Evolutionary conservation across 37 sponge, comb jelly and placozoan genomes (phyloP), one percentile per base, ranked within the genome.

Genomic region (Tethya wilhelma): DNA sequence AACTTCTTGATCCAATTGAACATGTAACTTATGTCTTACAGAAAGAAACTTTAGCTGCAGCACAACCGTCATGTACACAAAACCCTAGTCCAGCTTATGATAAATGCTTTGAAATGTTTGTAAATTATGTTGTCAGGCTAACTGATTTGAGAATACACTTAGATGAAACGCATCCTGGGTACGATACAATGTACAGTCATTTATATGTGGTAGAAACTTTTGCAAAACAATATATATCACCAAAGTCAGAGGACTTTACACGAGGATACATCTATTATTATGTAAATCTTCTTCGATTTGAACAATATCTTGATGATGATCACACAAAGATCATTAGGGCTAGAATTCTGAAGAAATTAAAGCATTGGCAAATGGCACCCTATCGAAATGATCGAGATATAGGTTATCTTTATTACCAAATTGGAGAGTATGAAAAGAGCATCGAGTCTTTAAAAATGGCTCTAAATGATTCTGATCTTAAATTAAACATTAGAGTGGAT

Each of bases 1-100:
- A 76, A 76, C 40, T 76, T 39, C 8, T 37, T 36, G 67, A 31
- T 37, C 67, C 67, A 67, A 17, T 67, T 8, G 8, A 5, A 31
- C 29, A 38, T 67, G 39, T 31, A 36, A 36, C 39, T 19, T 31
- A 5, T 7, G 38, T 67, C 12, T 4, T 67, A 17, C 37, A 67
- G 7, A 31, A 6, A 5, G 7, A 31, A 4, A 4, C 19, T 32
- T 19, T 31, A 36, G 4, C 25, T 19, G 6, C 14, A 67, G 34
- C 5, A 67, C 4, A 59, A 19, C 6, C 7, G 7, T 19, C 25
- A 59, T n/a, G n/a, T n/a, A 30, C 23, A 29, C 62, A 29, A 19
- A 59, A 59, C 20, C 20, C 23, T 59, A 30, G 29, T n/a, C n/a
- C n/a, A n/a, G n/a, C n/a, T n/a, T n/a, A n/a, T n/a, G n/a, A 36